Percentiles rank a stretch among this genome's conserved stretches.
Evolutionary conservation across 2,113 vertebrate genomes (phyloP).

Genomic region (Channa argus): DNA sequence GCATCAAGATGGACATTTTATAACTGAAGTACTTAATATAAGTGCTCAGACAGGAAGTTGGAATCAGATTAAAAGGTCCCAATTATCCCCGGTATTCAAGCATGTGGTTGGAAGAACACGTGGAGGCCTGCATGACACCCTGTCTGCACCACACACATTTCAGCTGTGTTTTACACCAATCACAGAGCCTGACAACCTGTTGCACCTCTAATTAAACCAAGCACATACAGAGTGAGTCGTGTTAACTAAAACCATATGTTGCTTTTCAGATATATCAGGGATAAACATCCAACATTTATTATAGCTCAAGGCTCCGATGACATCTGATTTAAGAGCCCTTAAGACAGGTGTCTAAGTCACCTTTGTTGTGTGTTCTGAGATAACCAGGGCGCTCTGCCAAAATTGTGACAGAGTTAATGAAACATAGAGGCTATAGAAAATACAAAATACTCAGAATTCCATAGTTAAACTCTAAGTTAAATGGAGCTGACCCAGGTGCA

Average conservation of each 20-base stretch:
- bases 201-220: conserved; percentile 45
- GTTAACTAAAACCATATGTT: conserved; percentile 20
- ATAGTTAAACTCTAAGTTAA: no score
- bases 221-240: conserved; percentile 1
- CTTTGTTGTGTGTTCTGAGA: neutral
- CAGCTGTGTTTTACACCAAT: conserved; percentile 8
- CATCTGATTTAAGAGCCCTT: neutral
- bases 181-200: neutral
- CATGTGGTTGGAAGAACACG: neutral
- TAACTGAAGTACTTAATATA: neutral
- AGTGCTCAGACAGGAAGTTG: conserved; percentile 15
- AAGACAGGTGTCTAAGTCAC: neutral
- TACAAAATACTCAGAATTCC: no score
- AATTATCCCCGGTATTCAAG: conserved; percentile 34
- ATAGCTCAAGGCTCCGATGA: conserved; percentile 10
- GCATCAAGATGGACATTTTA: neutral
- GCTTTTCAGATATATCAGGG: conserved; percentile 8
- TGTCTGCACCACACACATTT: conserved; percentile 5
- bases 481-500: no score
- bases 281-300: neutral
- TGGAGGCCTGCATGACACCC: conserved; percentile 2
- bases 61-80: conserved; percentile 1
- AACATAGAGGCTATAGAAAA: no score
- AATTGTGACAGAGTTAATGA: no score
- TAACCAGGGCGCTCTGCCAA: neutral